Percentiles rank a stretch among this genome's conserved stretches.
These are phyloP conservation scores for Pectinophora gossypiella DNA, from an alignment of 1,140 invertebrate species.

Conservation along the genomic window DNA sequence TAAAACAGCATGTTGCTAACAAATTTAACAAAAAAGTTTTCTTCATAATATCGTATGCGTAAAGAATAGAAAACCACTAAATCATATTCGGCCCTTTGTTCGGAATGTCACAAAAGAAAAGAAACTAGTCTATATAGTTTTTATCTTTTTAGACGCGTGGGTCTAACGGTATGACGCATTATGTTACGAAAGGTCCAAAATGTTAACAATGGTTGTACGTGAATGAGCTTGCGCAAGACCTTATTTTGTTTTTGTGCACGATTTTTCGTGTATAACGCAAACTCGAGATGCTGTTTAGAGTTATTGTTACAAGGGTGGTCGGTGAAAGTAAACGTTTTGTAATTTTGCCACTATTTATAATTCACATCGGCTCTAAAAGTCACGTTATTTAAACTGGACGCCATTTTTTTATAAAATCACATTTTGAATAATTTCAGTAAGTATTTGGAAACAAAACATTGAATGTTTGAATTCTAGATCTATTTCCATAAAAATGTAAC, in stretches of 20 bases:
- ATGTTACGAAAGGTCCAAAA: slow-evolving; percentile 44
- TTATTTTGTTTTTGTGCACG: slow-evolving; percentile 48
- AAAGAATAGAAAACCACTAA: slow-evolving; percentile 32
- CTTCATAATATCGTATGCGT: not conserved
- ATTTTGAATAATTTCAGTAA: too few species aligned
- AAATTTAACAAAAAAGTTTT: not conserved
- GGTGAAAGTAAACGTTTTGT: slow-evolving; percentile 14
- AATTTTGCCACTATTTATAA: too few species aligned
- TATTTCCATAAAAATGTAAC: too few species aligned
- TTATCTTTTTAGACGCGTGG: slow-evolving; percentile 40
- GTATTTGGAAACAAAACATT: too few species aligned
- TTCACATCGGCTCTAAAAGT: too few species aligned
- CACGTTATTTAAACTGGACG: too few species aligned
- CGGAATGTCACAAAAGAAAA: slow-evolving; percentile 43
- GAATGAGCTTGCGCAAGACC: slow-evolving; percentile 58
- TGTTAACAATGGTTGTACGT: slow-evolving; percentile 43
- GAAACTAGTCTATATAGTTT: slow-evolving; percentile 39
- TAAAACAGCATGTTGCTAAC: not conserved
- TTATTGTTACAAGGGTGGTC: slow-evolving; percentile 39
- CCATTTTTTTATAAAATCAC: too few species aligned
- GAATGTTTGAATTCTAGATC: too few species aligned
- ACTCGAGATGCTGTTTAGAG: slow-evolving; percentile 28
- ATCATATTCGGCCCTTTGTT: slow-evolving; percentile 54
- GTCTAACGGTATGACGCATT: slow-evolving; percentile 48
- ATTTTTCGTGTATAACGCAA: slow-evolving; percentile 44